Conservation (phyloP, 2,888 invertebrate genomes). For the Drosophila niveifrons region DNA sequence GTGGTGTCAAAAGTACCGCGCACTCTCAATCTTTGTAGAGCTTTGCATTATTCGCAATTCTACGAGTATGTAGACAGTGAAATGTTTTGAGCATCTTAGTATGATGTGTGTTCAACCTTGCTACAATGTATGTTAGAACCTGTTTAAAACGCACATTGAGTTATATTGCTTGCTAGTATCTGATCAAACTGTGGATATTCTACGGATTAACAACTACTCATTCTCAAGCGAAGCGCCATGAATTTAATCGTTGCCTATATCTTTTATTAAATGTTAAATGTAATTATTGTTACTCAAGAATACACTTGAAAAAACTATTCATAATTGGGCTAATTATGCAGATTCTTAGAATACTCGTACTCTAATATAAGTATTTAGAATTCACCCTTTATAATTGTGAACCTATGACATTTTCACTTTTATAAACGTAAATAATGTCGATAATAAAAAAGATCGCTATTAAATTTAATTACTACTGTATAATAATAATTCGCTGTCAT, state of each 20-base stretch:
- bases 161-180: background rate
- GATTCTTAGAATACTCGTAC: too few relatives aligned
- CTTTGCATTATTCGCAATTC: background rate
- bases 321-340: background rate
- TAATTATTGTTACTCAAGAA: background rate
- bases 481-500: background rate
- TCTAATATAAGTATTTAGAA: too few relatives aligned
- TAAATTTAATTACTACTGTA: too few relatives aligned
- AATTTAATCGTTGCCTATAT: background rate
- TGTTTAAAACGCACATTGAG: slow-evolving; percentile 22
- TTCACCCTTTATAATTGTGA: too few relatives aligned
- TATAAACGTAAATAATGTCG: too few relatives aligned
- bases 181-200: slow-evolving; percentile 3
- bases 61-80: slow-evolving; percentile 7
- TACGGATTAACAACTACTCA: slow-evolving; percentile 10
- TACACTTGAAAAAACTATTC: background rate
- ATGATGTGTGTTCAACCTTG: slow-evolving; percentile 6
- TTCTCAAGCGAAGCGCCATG: background rate
- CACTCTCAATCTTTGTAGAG: background rate
- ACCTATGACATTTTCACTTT: too few relatives aligned
- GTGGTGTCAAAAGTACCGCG: slow-evolving; percentile 12
- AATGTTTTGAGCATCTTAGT: slow-evolving; percentile 8
- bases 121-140: slow-evolving; percentile 30
- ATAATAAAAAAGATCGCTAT: too few relatives aligned
- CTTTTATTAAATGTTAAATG: background rate